Evolutionary conservation across 2,888 invertebrate species (phyloP), one percentile per base, ranked within the genome.

Genomic region (Himalopsyche tibetana): DNA sequence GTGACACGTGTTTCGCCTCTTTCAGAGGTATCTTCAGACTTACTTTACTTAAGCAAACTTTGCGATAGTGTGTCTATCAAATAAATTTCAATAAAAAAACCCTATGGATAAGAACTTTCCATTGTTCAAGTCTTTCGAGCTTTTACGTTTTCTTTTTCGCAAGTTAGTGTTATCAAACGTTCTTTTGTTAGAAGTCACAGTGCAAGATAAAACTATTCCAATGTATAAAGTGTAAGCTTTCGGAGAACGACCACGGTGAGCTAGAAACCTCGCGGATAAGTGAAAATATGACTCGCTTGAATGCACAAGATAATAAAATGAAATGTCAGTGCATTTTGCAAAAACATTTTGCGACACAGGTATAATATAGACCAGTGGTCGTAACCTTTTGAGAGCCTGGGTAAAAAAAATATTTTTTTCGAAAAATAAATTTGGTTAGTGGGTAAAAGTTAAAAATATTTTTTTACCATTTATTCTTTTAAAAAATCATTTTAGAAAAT

Each of bases 181-280:
- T 74, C 74, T 36, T 38, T 74, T 74, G 74, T 74, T 74, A 15
- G 28, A 74, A 74, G 28, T 38, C 36, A 74, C 74, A 36, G 36
- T 38, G 74, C 36, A 74, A 74, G 74, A 74, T 74, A 74, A 74
- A 38, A 74, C 5, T 74, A 38, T 38, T 74, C 74, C 36, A 74
- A 36, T 36, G 36, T 36, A 74, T 12, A 74, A 36, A 6, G 63
- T 63, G 63, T 19, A 19, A 74, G 74, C 74, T 74, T 74, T 74
- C 38, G 12, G 38, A 74, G 15, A 74, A 74, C 36, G 28, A 74
- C 38, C 74, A 8, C 15, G 4, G 38, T 74, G 74, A 74, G 74
- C 74, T 38, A 74, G 15, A 74, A 74, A 38, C 36, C 74, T 5
- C 2, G 5, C 36, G 38, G 74, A 74, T 74, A 74, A 74, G 74